Evolutionary conservation across 2,888 invertebrate genomes (phyloP).

Genomic region (Polylopha cassiicola): DNA sequence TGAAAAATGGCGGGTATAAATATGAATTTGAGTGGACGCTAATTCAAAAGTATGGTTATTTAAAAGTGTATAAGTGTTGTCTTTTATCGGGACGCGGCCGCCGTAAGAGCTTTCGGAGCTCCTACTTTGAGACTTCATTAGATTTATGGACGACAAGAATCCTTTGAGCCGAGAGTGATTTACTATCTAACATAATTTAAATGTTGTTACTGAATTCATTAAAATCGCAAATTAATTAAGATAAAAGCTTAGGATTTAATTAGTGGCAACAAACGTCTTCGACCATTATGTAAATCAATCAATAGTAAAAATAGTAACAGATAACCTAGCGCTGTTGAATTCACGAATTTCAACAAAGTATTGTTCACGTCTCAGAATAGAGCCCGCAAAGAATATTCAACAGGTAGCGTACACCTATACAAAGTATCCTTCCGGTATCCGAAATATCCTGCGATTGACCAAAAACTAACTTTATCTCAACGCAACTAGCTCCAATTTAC

Average conservation of each 20-base stretch:
- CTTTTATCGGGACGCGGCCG: slow-evolving; percentile 38
- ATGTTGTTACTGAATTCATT: slow-evolving; percentile 1
- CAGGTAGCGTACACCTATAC: slow-evolving; percentile 68
- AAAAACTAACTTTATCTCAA: slow-evolving; percentile 32
- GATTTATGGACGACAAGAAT: slow-evolving; percentile 16
- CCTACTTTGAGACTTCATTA: slow-evolving; percentile 11
- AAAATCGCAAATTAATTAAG: too few species aligned
- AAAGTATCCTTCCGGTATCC: slow-evolving; percentile 71
- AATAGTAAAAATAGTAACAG: neutral
- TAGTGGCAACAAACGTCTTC: too few species aligned
- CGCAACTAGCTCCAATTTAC: slow-evolving; percentile 29
- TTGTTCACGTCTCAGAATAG: slow-evolving; percentile 48
- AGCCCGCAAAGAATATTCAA: slow-evolving; percentile 65
- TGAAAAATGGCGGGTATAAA: slow-evolving; percentile 66
- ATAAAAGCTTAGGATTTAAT: too few species aligned
- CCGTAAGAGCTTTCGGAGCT: slow-evolving; percentile 18
- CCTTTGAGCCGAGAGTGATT: slow-evolving; percentile 11
- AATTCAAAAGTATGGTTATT: slow-evolving; percentile 57
- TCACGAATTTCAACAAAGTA: slow-evolving; percentile 40
- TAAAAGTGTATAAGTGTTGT: slow-evolving; percentile 40
- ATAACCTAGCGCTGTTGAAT: slow-evolving; percentile 55
- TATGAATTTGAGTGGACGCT: slow-evolving; percentile 58
- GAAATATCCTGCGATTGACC: slow-evolving; percentile 25
- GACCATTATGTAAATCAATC: neutral
- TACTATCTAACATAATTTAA: neutral